Base-by-base conservation (phyloP, 2,888 invertebrate species). In the Trichopria drosophilae region DNA sequence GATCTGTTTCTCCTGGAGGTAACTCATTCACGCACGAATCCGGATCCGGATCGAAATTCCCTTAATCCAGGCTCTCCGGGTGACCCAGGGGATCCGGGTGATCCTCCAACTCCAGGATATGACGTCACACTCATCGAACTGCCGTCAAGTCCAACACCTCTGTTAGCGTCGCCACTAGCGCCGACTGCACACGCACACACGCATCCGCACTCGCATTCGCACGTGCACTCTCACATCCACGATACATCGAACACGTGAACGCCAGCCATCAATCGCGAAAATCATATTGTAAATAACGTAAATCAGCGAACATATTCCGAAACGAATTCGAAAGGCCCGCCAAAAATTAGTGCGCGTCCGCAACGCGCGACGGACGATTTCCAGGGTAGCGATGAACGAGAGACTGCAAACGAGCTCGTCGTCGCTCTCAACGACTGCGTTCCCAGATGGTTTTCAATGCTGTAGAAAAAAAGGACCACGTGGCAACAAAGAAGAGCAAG, bases 1-100 rank as follows among this genome's bases (percentile, higher is more conserved):
- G 96, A 97, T 76, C 83, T 93, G 65, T 96, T 95, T 79, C 80
- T 93, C 70, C 80, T 96, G 75, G 93, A 95, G 78, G 89, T 97
- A 69, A 88, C 91, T 75, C 88, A 88, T 58, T 75, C 79, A 19
- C 65, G 72, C 22, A 55, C 71, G 7, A 80, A 79, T 37, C 74
- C 77, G 10, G 77, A 78, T 12, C 66, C 67, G 13, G 63, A 51
- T 42, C 61, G 60, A 46, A 72, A 73, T 18, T 66, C 69, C 9
- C 67, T 66, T 16, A 68, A 66, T 12, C 60, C 67, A 12, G 68
- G 66, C 43, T 62, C 65, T 57, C 72, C 71, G 3, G 69, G 68
- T 5, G 72, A 73, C 18, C 74, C 75, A 7, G 65, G 65, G 9
- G 72, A 73, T 39, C 69, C 66, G 3, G 61, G 60, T 1, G 73